Evolutionary conservation across 1,140 invertebrate species (phyloP).

Genomic region (Holcopasites calliopsidis): DNA sequence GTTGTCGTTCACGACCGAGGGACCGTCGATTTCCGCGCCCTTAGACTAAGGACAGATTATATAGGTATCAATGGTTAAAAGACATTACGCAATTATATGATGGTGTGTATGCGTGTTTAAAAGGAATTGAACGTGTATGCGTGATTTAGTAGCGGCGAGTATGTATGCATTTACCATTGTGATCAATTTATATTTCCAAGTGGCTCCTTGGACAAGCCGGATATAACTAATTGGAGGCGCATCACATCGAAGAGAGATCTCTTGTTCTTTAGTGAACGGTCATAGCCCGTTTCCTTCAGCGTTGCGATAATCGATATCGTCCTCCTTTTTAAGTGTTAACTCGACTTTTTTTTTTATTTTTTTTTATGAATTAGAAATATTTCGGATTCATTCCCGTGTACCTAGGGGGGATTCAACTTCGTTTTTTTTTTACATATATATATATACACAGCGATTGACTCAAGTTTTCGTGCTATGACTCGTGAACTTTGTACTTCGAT

Average conservation of each 20-base stretch:
- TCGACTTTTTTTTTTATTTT: background rate
- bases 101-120: constrained; percentile 22
- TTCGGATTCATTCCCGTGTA: too few species aligned
- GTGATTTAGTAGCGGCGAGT: constrained; percentile 19
- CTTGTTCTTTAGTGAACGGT: constrained; percentile 36
- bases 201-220: constrained; percentile 30
- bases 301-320: constrained; percentile 10
- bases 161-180: constrained; percentile 53
- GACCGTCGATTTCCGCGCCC: constrained; percentile 37
- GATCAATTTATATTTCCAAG: constrained; percentile 58
- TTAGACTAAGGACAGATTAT: constrained; percentile 47
- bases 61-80: constrained; percentile 40
- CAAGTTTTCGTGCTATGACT: constrained; percentile 34
- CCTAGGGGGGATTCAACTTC: background rate
- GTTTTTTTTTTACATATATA: constrained; percentile 24
- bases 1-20: constrained; percentile 24
- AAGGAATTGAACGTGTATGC: constrained; percentile 10
- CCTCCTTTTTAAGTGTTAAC: background rate
- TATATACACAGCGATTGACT: background rate
- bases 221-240: constrained; percentile 46
- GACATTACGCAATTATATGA: constrained; percentile 38
- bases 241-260: constrained; percentile 27
- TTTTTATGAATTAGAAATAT: background rate
- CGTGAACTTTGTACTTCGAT: background rate
- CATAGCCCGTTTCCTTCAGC: constrained; percentile 17